Base-by-base conservation (phyloP, 2,888 invertebrate genomes). In the Tineola bisselliella region DNA sequence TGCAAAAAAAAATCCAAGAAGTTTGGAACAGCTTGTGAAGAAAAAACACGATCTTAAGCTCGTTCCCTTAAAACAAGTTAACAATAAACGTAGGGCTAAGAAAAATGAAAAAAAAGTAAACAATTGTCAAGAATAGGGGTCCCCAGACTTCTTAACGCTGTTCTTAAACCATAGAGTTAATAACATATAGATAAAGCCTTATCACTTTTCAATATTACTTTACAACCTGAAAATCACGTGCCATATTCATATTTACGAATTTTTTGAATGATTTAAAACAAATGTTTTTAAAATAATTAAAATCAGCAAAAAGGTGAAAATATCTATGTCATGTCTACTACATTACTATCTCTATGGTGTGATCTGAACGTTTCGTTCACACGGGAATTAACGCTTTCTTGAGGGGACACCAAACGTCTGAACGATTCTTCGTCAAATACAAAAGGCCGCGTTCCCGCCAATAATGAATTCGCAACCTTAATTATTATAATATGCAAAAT, bases 321-420 rank as follows among this genome's bases (percentile, higher is more conserved):
- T n/a, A n/a, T n/a, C n/a, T n/a, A n/a, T n/a, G n/a, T n/a, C n/a
- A n/a, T n/a, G n/a, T 25, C 25, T 25, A 25, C 25, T 4, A 25
- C 25, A 4, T 25, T 25, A 25, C 6, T 54, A 54, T 1, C 12
- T 54, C 54, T 54, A 54, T 54, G 54, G 54, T 25, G 25, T 11
- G 25, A 25, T 54, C 25, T 54, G 25, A 25, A 10, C 19, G 8
- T 25, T 54, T 48, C 65, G 72, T 86, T 86, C 86, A 81, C 86
- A 86, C 84, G 86, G 86, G 86, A 86, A 87, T 77, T 72, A 75
- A 70, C 67, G 68, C 64, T 72, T 74, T 77, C 83, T 83, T 81
- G 77, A 80, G 75, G 84, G 83, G 71, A 72, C 65, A 5, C 64
- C 58, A 61, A 56, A n/a, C 12, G 56, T 56, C 54, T 33, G 30